phyloP scores from a whole-genome alignment of 2,113 vertebrate genomes.

The Odocoileus virginianus region DNA sequence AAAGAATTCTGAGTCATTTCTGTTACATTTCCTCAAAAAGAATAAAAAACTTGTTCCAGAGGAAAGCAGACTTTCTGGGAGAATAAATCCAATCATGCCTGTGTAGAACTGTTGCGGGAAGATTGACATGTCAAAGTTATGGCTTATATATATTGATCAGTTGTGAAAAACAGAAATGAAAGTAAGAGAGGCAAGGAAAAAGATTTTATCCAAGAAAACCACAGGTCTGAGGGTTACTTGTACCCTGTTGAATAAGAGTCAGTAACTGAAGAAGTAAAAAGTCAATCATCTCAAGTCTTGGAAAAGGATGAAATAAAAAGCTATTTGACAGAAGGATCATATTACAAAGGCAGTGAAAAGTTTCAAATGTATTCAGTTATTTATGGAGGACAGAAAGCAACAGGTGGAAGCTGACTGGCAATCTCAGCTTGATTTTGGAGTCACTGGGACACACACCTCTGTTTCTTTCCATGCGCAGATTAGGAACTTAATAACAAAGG shows the following conservation, averaged over 20 bases:
- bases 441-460: not conserved
- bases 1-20: not conserved
- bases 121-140: not conserved
- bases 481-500: not conserved
- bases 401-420: not conserved
- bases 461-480: not conserved
- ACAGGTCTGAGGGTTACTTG: not conserved
- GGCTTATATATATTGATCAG: not conserved
- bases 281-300: not conserved
- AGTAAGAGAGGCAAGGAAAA: not conserved
- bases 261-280: not conserved
- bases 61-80: not conserved
- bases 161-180: not conserved
- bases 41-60: not conserved
- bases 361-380: not conserved
- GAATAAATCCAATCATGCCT: not conserved
- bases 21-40: not conserved
- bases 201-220: not conserved
- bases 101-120: not conserved
- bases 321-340: not conserved
- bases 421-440: not conserved
- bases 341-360: not conserved
- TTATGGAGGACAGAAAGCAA: not conserved
- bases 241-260: not conserved
- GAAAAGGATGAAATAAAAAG: constrained; percentile 4